Percentiles rank a stretch among this genome's conserved stretches.
phyloP scores from a whole-genome alignment of 2,888 invertebrate species.

The Perdita meconis region DNA sequence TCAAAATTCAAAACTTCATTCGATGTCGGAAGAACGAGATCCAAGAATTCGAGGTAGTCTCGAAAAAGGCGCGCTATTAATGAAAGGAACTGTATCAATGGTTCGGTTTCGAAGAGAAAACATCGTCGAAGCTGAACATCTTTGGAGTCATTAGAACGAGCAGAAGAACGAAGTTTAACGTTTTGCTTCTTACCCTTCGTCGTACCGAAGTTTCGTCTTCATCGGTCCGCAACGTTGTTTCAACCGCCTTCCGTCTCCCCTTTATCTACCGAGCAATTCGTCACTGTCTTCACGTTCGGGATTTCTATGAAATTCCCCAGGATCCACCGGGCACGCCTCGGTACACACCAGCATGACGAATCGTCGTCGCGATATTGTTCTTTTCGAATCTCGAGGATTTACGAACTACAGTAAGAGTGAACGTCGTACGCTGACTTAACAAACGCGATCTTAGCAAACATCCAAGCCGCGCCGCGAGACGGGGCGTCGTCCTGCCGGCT shows the following conservation, averaged over 20 bases:
- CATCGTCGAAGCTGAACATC: conserved; percentile 37
- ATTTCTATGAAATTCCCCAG: conserved; percentile 66
- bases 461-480: not conserved
- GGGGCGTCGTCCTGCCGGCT: conserved; percentile 3
- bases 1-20: too few relatives aligned
- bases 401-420: conserved; percentile 5
- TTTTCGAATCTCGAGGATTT: conserved; percentile 43
- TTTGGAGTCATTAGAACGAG: conserved; percentile 46
- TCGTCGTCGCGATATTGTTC: conserved; percentile 49
- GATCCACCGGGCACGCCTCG: conserved; percentile 56
- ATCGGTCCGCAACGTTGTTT: conserved; percentile 51
- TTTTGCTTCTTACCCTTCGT: conserved; percentile 52
- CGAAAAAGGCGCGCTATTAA: not conserved
- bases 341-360: conserved; percentile 55
- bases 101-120: conserved; percentile 33
- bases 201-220: conserved; percentile 56
- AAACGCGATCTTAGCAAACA: conserved; percentile 23
- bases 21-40: too few relatives aligned
- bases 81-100: too few relatives aligned
- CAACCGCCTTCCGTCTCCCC: conserved; percentile 45
- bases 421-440: conserved; percentile 23
- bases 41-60: too few relatives aligned
- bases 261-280: conserved; percentile 67
- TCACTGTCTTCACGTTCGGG: conserved; percentile 68
- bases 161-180: conserved; percentile 55